phyloP scores from a whole-genome alignment of 1,140 invertebrate species.

The Rhagoletis pomonella region DNA sequence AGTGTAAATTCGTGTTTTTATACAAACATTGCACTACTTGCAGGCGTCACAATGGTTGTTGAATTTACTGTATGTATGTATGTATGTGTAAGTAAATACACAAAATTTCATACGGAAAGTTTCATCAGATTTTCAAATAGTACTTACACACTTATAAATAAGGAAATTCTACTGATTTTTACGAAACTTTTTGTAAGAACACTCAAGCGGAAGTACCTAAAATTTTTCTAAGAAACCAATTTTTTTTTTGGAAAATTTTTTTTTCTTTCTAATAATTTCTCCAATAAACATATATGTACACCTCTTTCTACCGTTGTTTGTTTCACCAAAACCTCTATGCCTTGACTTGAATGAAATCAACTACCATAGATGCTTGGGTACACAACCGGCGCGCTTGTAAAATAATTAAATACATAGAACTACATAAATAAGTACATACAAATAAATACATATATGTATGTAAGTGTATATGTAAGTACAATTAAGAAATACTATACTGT shows the following conservation, averaged over 20 bases:
- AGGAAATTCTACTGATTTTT: too few relatives aligned
- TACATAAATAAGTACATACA: neutral
- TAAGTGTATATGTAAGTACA: too few relatives aligned
- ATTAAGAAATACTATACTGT: neutral
- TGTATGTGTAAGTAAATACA: neutral
- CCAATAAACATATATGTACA: neutral
- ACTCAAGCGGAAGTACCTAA: too few relatives aligned
- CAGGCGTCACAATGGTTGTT: neutral
- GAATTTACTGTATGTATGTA: neutral
- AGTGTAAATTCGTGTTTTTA: neutral
- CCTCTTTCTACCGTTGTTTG: neutral
- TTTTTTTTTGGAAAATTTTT: too few relatives aligned
- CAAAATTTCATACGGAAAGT: neutral
- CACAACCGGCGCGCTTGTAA: slow-evolving; percentile 15
- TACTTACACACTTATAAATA: too few relatives aligned
- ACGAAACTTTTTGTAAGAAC: too few relatives aligned
- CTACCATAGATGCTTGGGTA: slow-evolving; percentile 1
- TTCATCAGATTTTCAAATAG: too few relatives aligned
- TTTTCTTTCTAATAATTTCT: neutral
- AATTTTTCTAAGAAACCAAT: too few relatives aligned
- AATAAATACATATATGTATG: too few relatives aligned
- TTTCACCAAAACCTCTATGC: slow-evolving; percentile 43
- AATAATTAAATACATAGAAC: neutral
- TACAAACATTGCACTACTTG: neutral
- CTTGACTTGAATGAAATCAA: slow-evolving; percentile 32